Evolutionary conservation across 2,797 vertebrate genomes (phyloP).

Genomic region (Enoplosus armatus): DNA sequence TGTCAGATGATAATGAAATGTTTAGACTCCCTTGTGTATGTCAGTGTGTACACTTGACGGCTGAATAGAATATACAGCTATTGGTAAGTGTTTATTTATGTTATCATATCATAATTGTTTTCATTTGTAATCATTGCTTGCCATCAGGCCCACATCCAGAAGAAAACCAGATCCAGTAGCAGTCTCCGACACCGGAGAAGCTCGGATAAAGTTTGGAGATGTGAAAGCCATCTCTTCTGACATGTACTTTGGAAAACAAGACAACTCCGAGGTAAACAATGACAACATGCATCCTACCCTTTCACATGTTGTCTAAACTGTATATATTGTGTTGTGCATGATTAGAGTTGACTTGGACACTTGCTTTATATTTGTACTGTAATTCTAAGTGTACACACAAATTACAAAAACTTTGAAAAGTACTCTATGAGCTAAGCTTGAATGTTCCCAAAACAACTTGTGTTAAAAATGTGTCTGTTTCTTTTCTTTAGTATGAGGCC

Average conservation of each 20-base stretch:
- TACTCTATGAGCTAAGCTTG: background rate
- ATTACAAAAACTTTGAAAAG: too few species aligned
- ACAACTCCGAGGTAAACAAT: constrained; percentile 87
- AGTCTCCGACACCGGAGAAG: constrained; percentile 84
- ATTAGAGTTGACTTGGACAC: background rate
- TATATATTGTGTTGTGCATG: background rate
- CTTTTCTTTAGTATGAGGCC: constrained; percentile 89
- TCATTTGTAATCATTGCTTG: background rate
- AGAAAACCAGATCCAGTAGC: constrained; percentile 87
- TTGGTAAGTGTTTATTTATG: background rate
- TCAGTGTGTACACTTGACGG: background rate
- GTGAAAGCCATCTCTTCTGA: constrained; percentile 97
- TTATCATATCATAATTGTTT: background rate
- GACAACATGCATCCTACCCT: background rate
- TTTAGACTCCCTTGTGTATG: background rate
- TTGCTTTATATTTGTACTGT: too few species aligned
- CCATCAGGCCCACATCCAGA: constrained; percentile 84
- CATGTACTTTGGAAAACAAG: constrained; percentile 96
- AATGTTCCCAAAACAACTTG: background rate
- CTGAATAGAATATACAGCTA: background rate
- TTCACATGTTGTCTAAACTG: background rate
- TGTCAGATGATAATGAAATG: background rate
- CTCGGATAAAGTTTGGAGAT: constrained; percentile 93
- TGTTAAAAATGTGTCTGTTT: background rate
- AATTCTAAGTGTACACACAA: too few species aligned